phyloP scores from a whole-genome alignment of 23 tunicate genomes.

The Trididemnum clinides region DNA sequence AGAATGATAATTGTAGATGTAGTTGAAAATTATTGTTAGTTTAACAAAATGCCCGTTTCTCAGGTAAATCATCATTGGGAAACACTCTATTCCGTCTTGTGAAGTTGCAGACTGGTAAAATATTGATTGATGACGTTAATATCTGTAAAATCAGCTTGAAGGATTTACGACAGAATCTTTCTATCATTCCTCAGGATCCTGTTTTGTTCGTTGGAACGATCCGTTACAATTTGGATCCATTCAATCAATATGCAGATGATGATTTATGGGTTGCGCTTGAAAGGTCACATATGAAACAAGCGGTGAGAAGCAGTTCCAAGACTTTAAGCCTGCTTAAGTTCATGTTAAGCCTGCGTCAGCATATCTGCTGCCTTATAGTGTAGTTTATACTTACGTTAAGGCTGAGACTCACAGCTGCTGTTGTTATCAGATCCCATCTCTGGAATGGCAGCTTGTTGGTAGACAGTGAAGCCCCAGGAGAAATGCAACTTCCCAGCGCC shows the following conservation, averaged over 20 bases:
- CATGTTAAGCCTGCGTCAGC: no score
- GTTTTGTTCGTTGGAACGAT: slow-evolving; percentile 94
- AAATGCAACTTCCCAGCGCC: no score
- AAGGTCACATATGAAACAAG: slow-evolving; percentile 83
- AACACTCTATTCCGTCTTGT: slow-evolving; percentile 75
- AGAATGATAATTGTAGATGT: no score
- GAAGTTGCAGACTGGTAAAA: slow-evolving; percentile 51
- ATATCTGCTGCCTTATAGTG: no score
- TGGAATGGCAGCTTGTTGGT: no score
- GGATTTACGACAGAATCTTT: slow-evolving; percentile 69
- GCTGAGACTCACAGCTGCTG: no score
- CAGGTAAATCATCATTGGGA: slow-evolving; percentile 92
- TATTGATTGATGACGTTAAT: slow-evolving; percentile 81
- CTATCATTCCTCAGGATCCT: slow-evolving; percentile 98
- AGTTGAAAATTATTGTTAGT: no score
- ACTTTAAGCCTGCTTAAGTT: no score
- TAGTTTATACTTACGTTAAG: no score
- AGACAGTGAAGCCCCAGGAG: no score
- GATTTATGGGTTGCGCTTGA: slow-evolving; percentile 94
- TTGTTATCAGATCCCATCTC: no score
- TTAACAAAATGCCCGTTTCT: no score
- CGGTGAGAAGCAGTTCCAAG: slow-evolving; percentile 76
- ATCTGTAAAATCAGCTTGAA: slow-evolving; percentile 56
- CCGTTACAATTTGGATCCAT: slow-evolving; percentile 95
- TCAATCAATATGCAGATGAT: slow-evolving; percentile 81